These are phyloP conservation scores for Saimiri boliviensis DNA, from an alignment of 2,113 vertebrate genomes.

Conservation along the genomic window DNA sequence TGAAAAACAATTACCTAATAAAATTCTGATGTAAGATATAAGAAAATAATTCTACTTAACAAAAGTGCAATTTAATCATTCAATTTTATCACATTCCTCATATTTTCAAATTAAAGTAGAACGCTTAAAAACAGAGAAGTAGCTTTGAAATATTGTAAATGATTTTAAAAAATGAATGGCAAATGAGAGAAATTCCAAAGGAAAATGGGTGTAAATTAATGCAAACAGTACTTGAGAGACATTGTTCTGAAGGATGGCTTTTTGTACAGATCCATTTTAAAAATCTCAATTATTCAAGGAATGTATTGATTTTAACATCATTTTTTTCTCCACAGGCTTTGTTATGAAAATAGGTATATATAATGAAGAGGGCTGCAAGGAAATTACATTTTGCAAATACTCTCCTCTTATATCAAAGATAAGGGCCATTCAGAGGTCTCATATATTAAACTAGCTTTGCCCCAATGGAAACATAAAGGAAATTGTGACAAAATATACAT, in stretches of 20 bases:
- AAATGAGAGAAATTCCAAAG: background rate
- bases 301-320: slow-evolving; percentile 69
- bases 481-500: slow-evolving; percentile 20
- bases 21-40: background rate
- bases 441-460: slow-evolving; percentile 68
- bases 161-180: background rate
- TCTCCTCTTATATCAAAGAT: slow-evolving; percentile 75
- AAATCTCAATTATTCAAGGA: slow-evolving; percentile 75
- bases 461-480: slow-evolving; percentile 47
- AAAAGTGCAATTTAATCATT: slow-evolving; percentile 17
- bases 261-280: slow-evolving; percentile 71
- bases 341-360: slow-evolving; percentile 76
- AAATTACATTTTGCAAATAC: slow-evolving; percentile 73
- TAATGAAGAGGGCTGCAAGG: slow-evolving; percentile 73
- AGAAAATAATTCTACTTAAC: background rate
- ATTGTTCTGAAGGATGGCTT: slow-evolving; percentile 66
- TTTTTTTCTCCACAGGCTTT: slow-evolving; percentile 73
- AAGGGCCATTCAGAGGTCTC: slow-evolving; percentile 71
- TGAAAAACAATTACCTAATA: background rate
- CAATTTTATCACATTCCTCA: background rate
- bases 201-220: background rate
- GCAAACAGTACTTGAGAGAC: background rate
- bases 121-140: background rate
- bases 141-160: background rate
- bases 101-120: slow-evolving; percentile 20